Conservation (phyloP, 2,113 vertebrate genomes). For the Amazona vittata region DNA sequence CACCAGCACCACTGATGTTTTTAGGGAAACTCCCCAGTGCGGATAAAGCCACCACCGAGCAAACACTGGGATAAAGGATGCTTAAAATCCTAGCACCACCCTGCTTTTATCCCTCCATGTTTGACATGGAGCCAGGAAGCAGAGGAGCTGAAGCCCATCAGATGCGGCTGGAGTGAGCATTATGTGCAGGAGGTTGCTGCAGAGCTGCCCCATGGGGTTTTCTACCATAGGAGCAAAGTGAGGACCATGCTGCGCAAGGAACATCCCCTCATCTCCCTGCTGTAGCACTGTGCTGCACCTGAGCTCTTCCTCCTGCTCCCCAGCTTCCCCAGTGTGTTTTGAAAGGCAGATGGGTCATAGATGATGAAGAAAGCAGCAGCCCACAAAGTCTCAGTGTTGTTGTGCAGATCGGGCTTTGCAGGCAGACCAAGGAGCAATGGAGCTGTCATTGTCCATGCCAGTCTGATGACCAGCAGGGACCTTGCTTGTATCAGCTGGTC, state of each 20-base stretch:
- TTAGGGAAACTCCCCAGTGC: neutral
- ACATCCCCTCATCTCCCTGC: neutral
- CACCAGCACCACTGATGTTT: neutral
- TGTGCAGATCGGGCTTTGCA: neutral
- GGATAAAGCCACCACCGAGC: conserved; percentile 12
- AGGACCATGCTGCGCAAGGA: neutral
- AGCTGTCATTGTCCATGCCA: neutral
- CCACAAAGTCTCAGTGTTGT: neutral
- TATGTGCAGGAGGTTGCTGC: fast-evolving
- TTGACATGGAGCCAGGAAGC: neutral
- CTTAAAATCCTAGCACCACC: neutral
- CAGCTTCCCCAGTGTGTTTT: neutral
- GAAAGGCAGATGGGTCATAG: neutral
- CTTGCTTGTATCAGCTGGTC: neutral
- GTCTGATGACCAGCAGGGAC: neutral
- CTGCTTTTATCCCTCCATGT: neutral
- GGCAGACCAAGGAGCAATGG: fast-evolving
- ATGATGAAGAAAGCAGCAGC: neutral
- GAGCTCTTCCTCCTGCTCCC: neutral
- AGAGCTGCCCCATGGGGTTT: neutral
- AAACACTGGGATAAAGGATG: neutral
- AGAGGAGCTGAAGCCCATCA: neutral
- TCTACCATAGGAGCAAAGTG: neutral
- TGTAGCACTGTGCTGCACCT: neutral
- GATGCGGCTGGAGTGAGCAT: neutral